These are phyloP conservation scores for Falcunculus frontatus DNA, from an alignment of 2,113 vertebrate species.

Conservation along the genomic window DNA sequence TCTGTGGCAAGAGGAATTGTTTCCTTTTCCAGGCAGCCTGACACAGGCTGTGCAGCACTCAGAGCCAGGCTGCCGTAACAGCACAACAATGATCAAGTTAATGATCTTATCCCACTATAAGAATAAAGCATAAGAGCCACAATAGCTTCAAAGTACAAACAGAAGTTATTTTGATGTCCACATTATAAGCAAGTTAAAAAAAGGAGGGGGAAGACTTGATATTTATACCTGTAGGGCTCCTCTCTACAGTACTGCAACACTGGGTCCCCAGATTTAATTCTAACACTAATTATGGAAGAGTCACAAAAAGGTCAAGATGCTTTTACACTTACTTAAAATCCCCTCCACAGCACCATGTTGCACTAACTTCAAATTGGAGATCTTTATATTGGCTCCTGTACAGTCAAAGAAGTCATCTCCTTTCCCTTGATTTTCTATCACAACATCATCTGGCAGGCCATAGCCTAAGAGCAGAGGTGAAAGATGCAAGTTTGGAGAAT, in stretches of 20 bases:
- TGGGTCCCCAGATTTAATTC: not conserved
- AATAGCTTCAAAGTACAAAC: not conserved
- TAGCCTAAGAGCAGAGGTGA: conserved; percentile 76
- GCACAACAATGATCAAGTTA: not conserved
- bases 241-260: not conserved
- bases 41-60: not conserved
- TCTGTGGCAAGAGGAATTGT: not conserved
- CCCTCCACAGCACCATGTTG: conserved; percentile 91
- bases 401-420: conserved; percentile 90
- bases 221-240: not conserved
- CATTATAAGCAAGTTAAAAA: not conserved
- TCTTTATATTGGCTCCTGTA: conserved; percentile 77
- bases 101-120: not conserved
- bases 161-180: not conserved
- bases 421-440: conserved; percentile 89
- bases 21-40: not conserved
- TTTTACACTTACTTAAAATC: conserved; percentile 87
- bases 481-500: not conserved
- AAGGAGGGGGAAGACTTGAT: not conserved
- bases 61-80: not conserved
- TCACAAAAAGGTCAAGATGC: not conserved
- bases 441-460: conserved; percentile 89
- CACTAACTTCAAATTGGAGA: conserved; percentile 89
- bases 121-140: not conserved
- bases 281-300: not conserved